Conservation (phyloP, 2,888 invertebrate genomes). For the Drosophila maculinotata region DNA sequence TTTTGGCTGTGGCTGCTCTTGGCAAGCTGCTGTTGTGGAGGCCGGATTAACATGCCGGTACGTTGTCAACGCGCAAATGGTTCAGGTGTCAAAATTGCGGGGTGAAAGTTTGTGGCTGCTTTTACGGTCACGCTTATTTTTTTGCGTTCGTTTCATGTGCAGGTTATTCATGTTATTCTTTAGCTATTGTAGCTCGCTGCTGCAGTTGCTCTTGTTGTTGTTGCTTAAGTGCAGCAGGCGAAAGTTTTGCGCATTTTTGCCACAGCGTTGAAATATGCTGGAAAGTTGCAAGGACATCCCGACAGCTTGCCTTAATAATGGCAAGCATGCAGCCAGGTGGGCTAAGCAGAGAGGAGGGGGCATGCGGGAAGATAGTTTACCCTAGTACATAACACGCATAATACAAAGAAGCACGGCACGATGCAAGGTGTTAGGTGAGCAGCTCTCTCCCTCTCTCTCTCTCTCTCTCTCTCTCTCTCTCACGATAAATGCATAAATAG, state of each 20-base stretch:
- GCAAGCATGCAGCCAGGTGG: conserved; percentile 15
- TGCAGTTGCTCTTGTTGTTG: conserved; percentile 16
- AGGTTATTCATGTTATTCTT: conserved; percentile 66
- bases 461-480: conserved; percentile 3
- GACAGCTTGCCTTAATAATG: conserved; percentile 69
- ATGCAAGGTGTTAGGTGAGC: conserved; percentile 24
- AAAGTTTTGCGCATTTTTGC: conserved; percentile 62
- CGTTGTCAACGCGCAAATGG: conserved; percentile 75
- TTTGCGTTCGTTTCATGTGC: conserved; percentile 60
- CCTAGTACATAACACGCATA: conserved; percentile 77
- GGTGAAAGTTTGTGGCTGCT: conserved; percentile 73
- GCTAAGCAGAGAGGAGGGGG: background rate
- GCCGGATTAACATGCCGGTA: conserved; percentile 58
- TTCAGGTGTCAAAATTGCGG: conserved; percentile 76
- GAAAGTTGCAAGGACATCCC: conserved; percentile 73
- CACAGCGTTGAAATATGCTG: conserved; percentile 70
- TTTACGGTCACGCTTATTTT: conserved; percentile 64
- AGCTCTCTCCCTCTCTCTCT: background rate
- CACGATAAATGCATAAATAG: conserved; percentile 70
- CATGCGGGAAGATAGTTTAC: no score
- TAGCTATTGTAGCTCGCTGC: conserved; percentile 37
- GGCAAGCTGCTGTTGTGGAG: conserved; percentile 23
- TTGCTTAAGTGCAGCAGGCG: conserved; percentile 52
- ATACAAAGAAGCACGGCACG: conserved; percentile 29
- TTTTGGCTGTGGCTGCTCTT: conserved; percentile 39